Conservation (phyloP, 2,113 vertebrate species). For the Macquaria australasica region DNA sequence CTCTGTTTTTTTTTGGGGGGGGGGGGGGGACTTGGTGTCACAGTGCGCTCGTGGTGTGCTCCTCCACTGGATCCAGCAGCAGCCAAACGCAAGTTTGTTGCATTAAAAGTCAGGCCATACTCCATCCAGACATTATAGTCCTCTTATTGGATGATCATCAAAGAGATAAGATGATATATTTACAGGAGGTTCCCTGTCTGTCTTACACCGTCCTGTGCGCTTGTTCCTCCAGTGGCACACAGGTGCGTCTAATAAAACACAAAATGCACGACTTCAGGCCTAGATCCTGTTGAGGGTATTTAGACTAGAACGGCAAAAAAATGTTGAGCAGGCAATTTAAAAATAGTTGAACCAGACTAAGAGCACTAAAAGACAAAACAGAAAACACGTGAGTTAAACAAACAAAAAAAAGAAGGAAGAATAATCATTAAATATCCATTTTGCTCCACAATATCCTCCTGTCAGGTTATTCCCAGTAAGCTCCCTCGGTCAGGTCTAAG, state of each 20-base stretch:
- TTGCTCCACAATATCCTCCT: conserved; percentile 35
- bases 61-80: conserved; percentile 13
- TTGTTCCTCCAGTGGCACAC: conserved; percentile 24
- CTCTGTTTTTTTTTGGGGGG: too few relatives aligned
- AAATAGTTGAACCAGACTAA: background rate
- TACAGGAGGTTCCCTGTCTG: background rate
- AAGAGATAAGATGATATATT: background rate
- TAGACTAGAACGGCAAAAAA: background rate
- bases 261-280: conserved; percentile 16
- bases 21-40: background rate
- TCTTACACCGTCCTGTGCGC: background rate
- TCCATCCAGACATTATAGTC: conserved; percentile 23
- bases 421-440: conserved; percentile 51
- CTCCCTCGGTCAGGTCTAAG: conserved; percentile 54
- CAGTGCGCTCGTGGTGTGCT: background rate
- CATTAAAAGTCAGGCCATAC: conserved; percentile 27
- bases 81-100: background rate
- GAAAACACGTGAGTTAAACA: background rate
- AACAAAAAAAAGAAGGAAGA: conserved; percentile 7
- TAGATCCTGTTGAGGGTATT: background rate
- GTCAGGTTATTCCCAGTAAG: conserved; percentile 58
- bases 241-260: conserved; percentile 31
- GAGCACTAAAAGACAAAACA: background rate
- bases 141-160: background rate
- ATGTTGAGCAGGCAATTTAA: background rate